Evolutionary conservation across 2,113 vertebrate species (phyloP).

Genomic region (Budorcas taxicolor): DNA sequence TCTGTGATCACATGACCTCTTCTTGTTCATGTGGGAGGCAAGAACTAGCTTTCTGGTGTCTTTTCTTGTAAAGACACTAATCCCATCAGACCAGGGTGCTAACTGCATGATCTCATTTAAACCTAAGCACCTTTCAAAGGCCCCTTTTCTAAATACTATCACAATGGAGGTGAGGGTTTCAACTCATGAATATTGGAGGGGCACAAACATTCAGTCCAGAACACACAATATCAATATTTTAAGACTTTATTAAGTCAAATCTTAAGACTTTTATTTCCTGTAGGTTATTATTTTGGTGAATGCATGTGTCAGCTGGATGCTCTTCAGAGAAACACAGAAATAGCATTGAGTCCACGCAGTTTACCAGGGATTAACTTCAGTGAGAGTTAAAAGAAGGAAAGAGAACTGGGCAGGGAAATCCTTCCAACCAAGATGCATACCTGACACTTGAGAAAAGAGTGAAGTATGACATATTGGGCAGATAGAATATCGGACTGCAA

Average conservation of each 20-base stretch:
- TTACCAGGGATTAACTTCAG: not conserved
- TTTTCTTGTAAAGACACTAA: not conserved
- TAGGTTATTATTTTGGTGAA: not conserved
- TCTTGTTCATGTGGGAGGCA: not conserved
- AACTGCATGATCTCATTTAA: not conserved
- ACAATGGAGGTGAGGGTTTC: not conserved
- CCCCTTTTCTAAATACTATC: not conserved
- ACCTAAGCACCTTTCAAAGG: not conserved
- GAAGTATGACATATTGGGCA: not conserved
- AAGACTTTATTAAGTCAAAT: not conserved
- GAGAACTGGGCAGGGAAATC: not conserved
- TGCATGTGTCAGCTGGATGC: not conserved
- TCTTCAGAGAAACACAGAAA: not conserved
- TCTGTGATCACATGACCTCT: not conserved
- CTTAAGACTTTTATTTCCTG: not conserved
- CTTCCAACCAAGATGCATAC: not conserved
- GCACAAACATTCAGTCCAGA: not conserved
- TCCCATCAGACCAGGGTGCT: not conserved
- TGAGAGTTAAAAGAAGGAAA: not conserved
- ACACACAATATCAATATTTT: not conserved
- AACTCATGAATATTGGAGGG: not conserved
- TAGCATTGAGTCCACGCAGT: not conserved
- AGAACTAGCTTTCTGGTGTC: not conserved
- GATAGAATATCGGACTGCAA: not conserved
- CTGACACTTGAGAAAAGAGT: not conserved